phyloP scores from a whole-genome alignment of 2,888 invertebrate genomes.

The Agrenia bidenticulata region DNA sequence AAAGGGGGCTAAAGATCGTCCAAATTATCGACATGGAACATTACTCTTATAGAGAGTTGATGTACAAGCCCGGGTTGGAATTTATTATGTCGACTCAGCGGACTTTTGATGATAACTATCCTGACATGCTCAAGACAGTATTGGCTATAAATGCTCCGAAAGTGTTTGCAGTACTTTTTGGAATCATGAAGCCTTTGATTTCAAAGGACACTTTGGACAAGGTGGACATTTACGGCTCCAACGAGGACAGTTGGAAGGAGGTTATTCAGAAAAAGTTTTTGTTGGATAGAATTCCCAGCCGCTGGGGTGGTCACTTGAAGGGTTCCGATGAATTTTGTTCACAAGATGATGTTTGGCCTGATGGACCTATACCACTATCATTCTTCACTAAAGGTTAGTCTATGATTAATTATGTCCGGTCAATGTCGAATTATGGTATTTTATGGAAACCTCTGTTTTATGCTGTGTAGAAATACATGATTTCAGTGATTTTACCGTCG shows the following conservation, averaged over 20 bases:
- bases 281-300: conserved; percentile 20
- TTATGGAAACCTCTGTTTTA: not conserved
- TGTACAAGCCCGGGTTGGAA: conserved; percentile 21
- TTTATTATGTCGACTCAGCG: conserved; percentile 14
- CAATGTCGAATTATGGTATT: too few species aligned
- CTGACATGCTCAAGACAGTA: conserved; percentile 26
- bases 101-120: conserved; percentile 31
- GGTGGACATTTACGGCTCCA: conserved; percentile 26
- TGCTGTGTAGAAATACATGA: not conserved
- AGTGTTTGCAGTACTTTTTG: conserved; percentile 27
- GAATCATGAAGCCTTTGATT: conserved; percentile 30
- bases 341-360: conserved; percentile 28
- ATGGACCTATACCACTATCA: conserved; percentile 25
- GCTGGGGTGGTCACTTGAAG: conserved; percentile 34
- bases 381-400: conserved; percentile 26
- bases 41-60: conserved; percentile 25
- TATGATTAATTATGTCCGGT: not conserved
- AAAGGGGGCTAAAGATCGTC: conserved; percentile 19
- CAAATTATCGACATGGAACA: conserved; percentile 33
- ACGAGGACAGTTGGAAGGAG: conserved; percentile 27
- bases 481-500: too few species aligned
- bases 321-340: conserved; percentile 35
- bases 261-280: conserved; percentile 19
- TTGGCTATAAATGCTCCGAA: conserved; percentile 35
- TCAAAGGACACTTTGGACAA: conserved; percentile 28